Percentiles rank a stretch among this genome's conserved stretches.
Evolutionary conservation across 1,140 invertebrate species (phyloP).

Genomic region (Sitobion miscanthi): DNA sequence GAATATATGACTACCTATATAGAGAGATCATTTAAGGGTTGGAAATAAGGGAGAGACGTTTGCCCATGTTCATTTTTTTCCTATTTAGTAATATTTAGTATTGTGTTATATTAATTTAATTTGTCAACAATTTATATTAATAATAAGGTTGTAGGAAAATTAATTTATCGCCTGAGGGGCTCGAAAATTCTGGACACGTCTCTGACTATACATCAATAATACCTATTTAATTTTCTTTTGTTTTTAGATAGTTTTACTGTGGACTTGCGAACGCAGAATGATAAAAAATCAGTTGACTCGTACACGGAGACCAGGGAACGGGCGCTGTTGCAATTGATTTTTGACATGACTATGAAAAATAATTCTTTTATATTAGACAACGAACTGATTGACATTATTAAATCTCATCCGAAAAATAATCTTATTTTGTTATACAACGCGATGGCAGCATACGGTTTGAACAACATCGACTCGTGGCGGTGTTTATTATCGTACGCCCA

Average conservation of each 20-base stretch:
- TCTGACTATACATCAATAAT: not conserved
- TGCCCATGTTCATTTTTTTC: not conserved
- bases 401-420: not conserved
- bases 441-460: slow-evolving; percentile 35
- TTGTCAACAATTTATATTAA: not conserved
- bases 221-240: not conserved
- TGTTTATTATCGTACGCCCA: not conserved
- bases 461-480: not conserved
- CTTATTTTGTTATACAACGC: slow-evolving; percentile 21
- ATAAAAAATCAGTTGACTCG: not conserved
- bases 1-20: not conserved
- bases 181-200: not conserved
- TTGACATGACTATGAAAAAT: not conserved
- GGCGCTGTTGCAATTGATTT: not conserved
- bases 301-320: slow-evolving; percentile 9
- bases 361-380: slow-evolving; percentile 22
- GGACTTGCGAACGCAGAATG: not conserved
- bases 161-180: not conserved
- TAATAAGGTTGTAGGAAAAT: not conserved
- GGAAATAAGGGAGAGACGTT: too few species aligned
- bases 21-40: too few species aligned
- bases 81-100: not conserved
- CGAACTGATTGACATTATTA: not conserved
- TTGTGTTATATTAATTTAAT: not conserved
- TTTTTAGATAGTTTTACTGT: not conserved